Percentiles rank a stretch among this genome's conserved stretches.
Evolutionary conservation across 2,888 invertebrate genomes (phyloP).

Genomic region (Sarcophaga rosellei): DNA sequence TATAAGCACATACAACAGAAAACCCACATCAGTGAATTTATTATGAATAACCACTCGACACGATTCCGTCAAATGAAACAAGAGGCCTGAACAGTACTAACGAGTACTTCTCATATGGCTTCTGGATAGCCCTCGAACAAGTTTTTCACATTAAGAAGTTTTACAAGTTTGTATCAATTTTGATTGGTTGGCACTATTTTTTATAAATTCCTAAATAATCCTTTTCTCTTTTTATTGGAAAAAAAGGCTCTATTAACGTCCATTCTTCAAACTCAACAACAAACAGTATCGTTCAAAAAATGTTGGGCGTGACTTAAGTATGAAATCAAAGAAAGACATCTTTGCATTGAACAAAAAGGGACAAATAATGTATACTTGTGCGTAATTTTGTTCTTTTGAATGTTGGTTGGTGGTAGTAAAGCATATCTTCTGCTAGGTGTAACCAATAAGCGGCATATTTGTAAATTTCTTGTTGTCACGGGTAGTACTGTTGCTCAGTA

Average conservation of each 20-base stretch:
- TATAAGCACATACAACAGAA: conserved; percentile 76
- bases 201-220: conserved; percentile 15
- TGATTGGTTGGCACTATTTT: conserved; percentile 51
- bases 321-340: not conserved
- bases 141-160: conserved; percentile 79
- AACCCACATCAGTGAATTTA: conserved; percentile 81
- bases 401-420: conserved; percentile 24
- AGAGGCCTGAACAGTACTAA: conserved; percentile 82
- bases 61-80: conserved; percentile 82
- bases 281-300: not conserved
- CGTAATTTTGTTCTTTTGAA: conserved; percentile 4
- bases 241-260: conserved; percentile 6
- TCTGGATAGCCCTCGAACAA: conserved; percentile 82
- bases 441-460: conserved; percentile 66
- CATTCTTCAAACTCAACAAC: conserved; percentile 22
- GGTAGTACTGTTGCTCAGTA: conserved; percentile 73
- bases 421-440: conserved; percentile 55
- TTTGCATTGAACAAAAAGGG: not conserved
- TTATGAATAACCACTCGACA: conserved; percentile 82
- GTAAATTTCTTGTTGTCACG: conserved; percentile 60
- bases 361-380: not conserved
- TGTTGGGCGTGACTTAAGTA: not conserved
- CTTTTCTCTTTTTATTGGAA: conserved; percentile 7
- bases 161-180: conserved; percentile 73
- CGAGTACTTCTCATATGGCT: conserved; percentile 82